phyloP scores from a whole-genome alignment of 2,888 invertebrate species.

The Watsonalla binaria region DNA sequence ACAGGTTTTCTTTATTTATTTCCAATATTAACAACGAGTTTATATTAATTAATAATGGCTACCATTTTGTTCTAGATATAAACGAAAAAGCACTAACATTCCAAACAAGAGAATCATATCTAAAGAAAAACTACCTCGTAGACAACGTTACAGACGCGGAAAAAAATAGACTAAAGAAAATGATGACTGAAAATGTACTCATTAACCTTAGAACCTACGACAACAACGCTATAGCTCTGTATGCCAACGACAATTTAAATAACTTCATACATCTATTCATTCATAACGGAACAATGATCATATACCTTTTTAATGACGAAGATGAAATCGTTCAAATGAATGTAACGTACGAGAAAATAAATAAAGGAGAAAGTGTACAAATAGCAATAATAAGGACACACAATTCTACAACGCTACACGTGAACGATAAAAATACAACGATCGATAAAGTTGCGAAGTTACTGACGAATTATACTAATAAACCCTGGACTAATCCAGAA shows the following conservation, averaged over 20 bases:
- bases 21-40: too few species aligned
- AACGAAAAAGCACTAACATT: constrained; percentile 94
- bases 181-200: constrained; percentile 89
- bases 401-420: constrained; percentile 87
- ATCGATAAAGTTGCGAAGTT: constrained; percentile 83
- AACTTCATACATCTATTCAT: constrained; percentile 95
- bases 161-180: constrained; percentile 82
- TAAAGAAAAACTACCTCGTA: constrained; percentile 89
- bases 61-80: constrained; percentile 82
- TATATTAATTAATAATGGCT: not conserved
- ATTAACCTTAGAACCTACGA: constrained; percentile 94
- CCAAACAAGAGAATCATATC: constrained; percentile 86
- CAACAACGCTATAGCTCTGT: constrained; percentile 87
- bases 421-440: constrained; percentile 87
- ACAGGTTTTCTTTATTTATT: too few species aligned
- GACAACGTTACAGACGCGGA: constrained; percentile 81
- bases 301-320: constrained; percentile 90
- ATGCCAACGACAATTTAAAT: constrained; percentile 94
- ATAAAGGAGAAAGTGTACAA: constrained; percentile 91
- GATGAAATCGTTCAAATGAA: constrained; percentile 89
- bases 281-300: constrained; percentile 86
- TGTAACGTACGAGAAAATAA: constrained; percentile 85
- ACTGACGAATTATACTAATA: constrained; percentile 88
- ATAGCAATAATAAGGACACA: constrained; percentile 89
- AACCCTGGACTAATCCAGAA: constrained; percentile 91